Conservation (phyloP, 2,888 invertebrate species). For the Cryptosula pallasiana region DNA sequence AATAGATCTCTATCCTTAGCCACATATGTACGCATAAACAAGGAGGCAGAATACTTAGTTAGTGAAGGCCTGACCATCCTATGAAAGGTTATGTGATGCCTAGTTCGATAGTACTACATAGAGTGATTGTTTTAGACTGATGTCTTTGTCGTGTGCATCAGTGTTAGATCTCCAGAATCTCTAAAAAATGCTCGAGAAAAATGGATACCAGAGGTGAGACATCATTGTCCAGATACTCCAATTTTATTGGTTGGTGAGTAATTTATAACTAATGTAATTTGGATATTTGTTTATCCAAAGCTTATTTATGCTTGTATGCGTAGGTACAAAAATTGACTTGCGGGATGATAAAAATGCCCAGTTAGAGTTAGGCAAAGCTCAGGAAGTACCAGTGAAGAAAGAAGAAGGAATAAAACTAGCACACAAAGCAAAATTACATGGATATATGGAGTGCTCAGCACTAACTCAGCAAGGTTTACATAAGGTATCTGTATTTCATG, state of each 20-base stretch:
- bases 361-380: slow-evolving; percentile 83
- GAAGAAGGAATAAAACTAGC: slow-evolving; percentile 98
- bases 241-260: slow-evolving; percentile 90
- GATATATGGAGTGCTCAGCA: slow-evolving; percentile 99
- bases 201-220: slow-evolving; percentile 99
- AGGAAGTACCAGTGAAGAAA: slow-evolving; percentile 88
- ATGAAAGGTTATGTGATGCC: too few species aligned
- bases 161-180: slow-evolving; percentile 96
- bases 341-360: slow-evolving; percentile 95
- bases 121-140: slow-evolving; percentile 78
- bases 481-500: slow-evolving; percentile 58
- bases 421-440: slow-evolving; percentile 95
- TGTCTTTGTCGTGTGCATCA: slow-evolving; percentile 98
- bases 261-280: too few species aligned
- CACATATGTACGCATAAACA: too few species aligned
- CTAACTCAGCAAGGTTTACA: slow-evolving; percentile 95
- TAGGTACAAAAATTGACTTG: slow-evolving; percentile 96
- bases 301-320: too few species aligned
- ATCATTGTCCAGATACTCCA: slow-evolving; percentile 98
- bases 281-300: too few species aligned
- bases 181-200: slow-evolving; percentile 99
- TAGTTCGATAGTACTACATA: too few species aligned
- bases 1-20: too few species aligned
- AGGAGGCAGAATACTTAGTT: too few species aligned
- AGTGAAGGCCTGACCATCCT: slow-evolving; percentile 19